Conservation (phyloP, 2,888 invertebrate species). For the Sphecodes monilicornis region DNA sequence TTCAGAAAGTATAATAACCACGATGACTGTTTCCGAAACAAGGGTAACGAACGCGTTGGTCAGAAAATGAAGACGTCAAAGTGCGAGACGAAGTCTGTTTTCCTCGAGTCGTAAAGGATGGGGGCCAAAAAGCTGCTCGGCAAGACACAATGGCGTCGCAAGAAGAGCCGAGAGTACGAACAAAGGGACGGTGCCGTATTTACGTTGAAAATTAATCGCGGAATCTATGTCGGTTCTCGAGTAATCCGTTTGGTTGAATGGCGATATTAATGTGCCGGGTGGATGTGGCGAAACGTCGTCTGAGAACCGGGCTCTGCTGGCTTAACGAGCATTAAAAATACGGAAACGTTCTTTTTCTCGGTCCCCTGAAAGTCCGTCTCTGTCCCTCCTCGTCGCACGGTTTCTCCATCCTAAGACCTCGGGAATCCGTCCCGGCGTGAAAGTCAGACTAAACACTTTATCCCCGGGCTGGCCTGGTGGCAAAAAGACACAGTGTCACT, state of each 20-base stretch:
- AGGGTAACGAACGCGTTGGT: neutral
- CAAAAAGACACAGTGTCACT: constrained; percentile 59
- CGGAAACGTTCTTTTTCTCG: constrained; percentile 53
- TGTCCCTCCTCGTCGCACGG: neutral
- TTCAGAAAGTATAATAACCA: neutral
- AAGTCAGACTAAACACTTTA: constrained; percentile 79
- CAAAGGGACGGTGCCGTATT: neutral
- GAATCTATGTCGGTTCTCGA: constrained; percentile 28
- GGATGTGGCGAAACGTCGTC: constrained; percentile 17
- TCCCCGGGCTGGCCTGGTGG: constrained; percentile 46
- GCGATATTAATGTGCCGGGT: constrained; percentile 49
- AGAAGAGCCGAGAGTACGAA: neutral
- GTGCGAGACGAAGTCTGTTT: neutral
- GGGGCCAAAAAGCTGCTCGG: neutral
- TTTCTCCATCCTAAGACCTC: constrained; percentile 29
- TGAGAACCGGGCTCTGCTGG: constrained; percentile 39
- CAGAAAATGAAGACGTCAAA: neutral
- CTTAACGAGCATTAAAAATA: constrained; percentile 59
- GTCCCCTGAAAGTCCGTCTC: neutral
- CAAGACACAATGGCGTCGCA: neutral
- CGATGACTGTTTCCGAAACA: neutral
- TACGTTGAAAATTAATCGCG: constrained; percentile 28
- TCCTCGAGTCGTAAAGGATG: neutral
- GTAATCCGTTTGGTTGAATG: constrained; percentile 53
- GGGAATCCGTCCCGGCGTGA: constrained; percentile 39